Evolutionary conservation across 2,797 vertebrate genomes (phyloP).

Genomic region (Phataginus tricuspis): DNA sequence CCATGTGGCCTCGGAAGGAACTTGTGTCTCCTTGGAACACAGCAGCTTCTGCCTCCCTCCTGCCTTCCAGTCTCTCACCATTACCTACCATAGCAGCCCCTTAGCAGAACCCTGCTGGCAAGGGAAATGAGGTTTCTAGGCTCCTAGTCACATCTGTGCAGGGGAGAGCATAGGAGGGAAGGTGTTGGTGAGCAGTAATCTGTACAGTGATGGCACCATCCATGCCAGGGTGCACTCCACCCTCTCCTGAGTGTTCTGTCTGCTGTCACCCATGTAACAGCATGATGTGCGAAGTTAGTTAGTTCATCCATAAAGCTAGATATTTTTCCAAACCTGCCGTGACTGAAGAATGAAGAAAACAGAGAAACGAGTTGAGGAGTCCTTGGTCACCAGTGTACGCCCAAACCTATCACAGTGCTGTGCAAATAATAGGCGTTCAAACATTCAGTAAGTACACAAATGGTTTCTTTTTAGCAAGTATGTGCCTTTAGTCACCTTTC

Average conservation of each 20-base stretch:
- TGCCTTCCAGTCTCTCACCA: not conserved
- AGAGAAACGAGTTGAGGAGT: not conserved
- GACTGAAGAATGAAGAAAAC: not conserved
- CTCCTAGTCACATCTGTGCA: rapidly evolving
- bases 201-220: rapidly evolving
- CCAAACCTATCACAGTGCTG: not conserved
- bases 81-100: not conserved
- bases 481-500: not conserved
- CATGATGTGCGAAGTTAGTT: not conserved
- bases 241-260: not conserved
- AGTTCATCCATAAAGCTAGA: too few species aligned
- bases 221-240: rapidly evolving
- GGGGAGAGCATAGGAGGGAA: not conserved
- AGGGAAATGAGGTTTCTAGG: not conserved
- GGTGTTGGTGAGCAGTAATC: rapidly evolving
- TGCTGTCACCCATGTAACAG: not conserved
- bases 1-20: not conserved
- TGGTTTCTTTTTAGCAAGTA: not conserved
- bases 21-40: not conserved
- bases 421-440: not conserved
- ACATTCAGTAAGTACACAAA: not conserved
- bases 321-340: not conserved
- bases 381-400: not conserved
- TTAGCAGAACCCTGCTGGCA: not conserved
- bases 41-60: not conserved